Evolutionary conservation across 1,140 invertebrate genomes (phyloP).

Genomic region (Maniola jurtina): DNA sequence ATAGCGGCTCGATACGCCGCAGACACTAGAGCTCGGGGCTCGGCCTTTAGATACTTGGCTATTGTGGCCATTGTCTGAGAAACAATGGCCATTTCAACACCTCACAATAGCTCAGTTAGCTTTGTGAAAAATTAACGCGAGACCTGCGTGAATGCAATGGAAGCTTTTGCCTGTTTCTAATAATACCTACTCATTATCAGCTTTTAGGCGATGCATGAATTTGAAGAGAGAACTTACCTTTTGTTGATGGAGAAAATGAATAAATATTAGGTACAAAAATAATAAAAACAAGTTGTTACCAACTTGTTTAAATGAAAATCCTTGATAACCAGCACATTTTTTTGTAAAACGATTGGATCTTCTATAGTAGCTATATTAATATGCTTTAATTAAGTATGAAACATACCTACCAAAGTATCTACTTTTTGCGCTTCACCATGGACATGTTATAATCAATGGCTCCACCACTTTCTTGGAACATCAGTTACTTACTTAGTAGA

Average conservation of each 20-base stretch:
- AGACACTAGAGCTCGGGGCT: constrained; percentile 46
- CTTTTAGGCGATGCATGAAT: not conserved
- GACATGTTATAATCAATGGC: no score
- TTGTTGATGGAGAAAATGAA: not conserved
- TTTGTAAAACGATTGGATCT: no score
- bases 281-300: no score
- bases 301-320: no score
- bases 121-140: constrained; percentile 66
- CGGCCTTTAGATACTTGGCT: constrained; percentile 61
- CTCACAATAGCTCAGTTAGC: constrained; percentile 64
- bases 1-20: constrained; percentile 36
- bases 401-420: no score
- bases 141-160: constrained; percentile 48
- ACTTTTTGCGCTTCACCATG: no score
- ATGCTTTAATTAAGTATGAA: no score
- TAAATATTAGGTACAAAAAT: no score
- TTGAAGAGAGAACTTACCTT: not conserved
- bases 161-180: constrained; percentile 12
- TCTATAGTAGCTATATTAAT: no score
- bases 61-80: constrained; percentile 65
- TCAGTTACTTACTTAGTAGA: no score
- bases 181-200: not conserved
- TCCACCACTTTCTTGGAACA: no score
- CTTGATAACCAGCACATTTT: no score
- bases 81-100: constrained; percentile 66